Base-by-base conservation (phyloP, 2,113 vertebrate genomes). In the Silurus glanis region DNA sequence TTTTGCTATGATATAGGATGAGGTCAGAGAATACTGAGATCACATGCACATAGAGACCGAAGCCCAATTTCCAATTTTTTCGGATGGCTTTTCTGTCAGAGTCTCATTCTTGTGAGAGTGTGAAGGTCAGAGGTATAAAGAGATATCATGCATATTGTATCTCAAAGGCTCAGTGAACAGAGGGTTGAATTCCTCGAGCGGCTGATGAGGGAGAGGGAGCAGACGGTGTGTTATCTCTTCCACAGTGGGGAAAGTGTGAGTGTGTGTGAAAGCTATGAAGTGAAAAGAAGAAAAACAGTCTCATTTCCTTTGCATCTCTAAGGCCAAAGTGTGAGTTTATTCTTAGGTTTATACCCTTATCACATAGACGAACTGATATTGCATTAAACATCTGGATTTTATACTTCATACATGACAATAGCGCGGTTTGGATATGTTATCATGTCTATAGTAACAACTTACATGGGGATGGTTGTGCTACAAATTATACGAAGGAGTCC, bases 141-240 rank as follows among this genome's bases (percentile, higher is more conserved):
- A 64, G 28, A 87, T 17, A 83, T 51, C 84, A 71, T 66, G 25
- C 37, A 82, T 82, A 82, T 51, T 82, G 62, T 47, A 64, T 71
- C 83, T 84, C 28, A 55, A 72, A 84, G 56, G 55, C 69, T 49
- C 55, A 75, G 83, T 61, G 83, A 84, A 62, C 69, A 49, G 69
- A 69, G 55, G 53, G 82, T 28, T 74, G 67, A 56, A 56, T 56
- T 74, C 55, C 66, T 83, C 51, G 51, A 58, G 66, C 28, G 37
- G 83, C 69, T 84, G 69, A 72, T 84, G 55, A 56, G 56, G 56
- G 83, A 55, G 87, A 75, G 51, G 75, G 82, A 37, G 37, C 80
- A 84, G 89, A 84, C 84, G 25, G 82, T 90, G 80, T 90, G 85
- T 88, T 90, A 86, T 88, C 85, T 87, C 71, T 67, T 84, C 85